Conservation (phyloP, 2,113 vertebrate genomes). For the Anas platyrhynchos region DNA sequence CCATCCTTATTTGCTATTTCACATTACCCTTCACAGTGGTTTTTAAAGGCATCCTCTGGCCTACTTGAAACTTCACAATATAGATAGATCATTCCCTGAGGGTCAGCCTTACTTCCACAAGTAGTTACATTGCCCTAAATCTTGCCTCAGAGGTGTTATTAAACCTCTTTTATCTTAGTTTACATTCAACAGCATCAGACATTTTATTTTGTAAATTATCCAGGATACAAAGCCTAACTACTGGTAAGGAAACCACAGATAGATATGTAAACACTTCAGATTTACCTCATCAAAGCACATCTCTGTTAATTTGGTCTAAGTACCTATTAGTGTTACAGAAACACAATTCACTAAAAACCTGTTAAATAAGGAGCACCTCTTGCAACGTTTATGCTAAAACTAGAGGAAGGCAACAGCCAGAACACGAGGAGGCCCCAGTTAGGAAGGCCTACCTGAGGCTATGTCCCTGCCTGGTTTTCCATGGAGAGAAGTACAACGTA, state of each 20-base stretch:
- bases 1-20: background rate
- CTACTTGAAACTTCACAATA: constrained; percentile 14
- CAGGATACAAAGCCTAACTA: background rate
- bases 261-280: fast-evolving
- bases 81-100: background rate
- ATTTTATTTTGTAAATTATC: background rate
- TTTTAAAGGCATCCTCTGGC: background rate
- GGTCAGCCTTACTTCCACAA: constrained; percentile 16
- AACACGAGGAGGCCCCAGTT: fast-evolving
- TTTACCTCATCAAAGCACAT: background rate
- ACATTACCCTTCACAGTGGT: background rate
- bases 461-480: background rate
- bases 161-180: background rate
- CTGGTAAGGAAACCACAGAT: background rate
- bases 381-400: fast-evolving
- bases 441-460: background rate
- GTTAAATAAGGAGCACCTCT: fast-evolving
- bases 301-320: background rate
- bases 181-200: background rate
- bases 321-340: background rate
- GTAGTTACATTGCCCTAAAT: constrained; percentile 17
- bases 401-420: background rate
- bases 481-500: background rate
- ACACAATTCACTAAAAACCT: background rate
- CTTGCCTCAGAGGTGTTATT: background rate